Evolutionary conservation across 2,797 vertebrate species (phyloP), one percentile per base, ranked within the genome.

Genomic region (Triplophysa yarkandensis): DNA sequence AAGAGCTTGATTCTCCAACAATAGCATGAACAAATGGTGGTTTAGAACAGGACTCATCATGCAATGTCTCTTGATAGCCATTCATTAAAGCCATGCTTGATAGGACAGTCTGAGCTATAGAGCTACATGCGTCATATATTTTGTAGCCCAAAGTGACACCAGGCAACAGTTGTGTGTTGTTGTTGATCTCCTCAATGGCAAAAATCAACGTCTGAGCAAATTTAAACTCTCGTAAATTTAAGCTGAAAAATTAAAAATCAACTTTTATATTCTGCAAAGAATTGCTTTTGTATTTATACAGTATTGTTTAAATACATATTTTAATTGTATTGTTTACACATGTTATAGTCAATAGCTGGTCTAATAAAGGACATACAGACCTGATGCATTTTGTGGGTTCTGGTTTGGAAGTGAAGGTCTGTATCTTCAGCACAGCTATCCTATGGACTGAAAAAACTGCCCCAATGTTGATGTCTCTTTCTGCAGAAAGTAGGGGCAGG

Each of bases 391-490:
- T 25, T 4, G 60, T 27, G 6, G 63, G 30, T 17, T 70, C 52
- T 30, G 84, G 84, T 57, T 71, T 76, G 17, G 32, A 50, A 61
- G 55, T 78, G 21, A 79, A 85, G 9, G 66, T 32, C 41, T 65
- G 55, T 8, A 61, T 34, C 16, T 57, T 77, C n/a, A 71, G 17
- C 10, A 52, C 39, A 32, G 75, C 25, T 23, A 21, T 57, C 11
- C 50, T 74, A 21, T 82, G 83, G 17, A 85, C 11, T n/a, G 68
- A 64, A 23, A 85, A 82, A 44, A 81, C 27, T 1, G 71, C 83
- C 16, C 82, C 83, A 21, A 85, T 80, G 63, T 68, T 78, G 16
- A 85, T 69, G n/a, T 83, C 74, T 27, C 71, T 79, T 32, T 74
- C 68, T 2, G 67, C 41, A 43, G 76, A 77, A n/a, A 83, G 55